Evolutionary conservation across 1,140 invertebrate species (phyloP).

Genomic region (Wasmannia auropunctata): DNA sequence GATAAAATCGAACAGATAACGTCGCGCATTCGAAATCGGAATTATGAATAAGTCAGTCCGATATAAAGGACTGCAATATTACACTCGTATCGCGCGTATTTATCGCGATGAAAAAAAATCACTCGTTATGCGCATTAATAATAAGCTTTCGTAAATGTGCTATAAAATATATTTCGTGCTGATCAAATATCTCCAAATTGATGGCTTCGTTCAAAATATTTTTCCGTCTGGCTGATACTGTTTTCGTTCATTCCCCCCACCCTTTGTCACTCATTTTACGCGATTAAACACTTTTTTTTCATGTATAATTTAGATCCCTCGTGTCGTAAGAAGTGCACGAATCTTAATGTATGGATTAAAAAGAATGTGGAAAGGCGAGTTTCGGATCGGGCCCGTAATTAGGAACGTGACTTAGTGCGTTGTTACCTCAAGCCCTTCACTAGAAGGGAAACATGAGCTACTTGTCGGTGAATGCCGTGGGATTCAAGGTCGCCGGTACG

Average conservation of each 20-base stretch:
- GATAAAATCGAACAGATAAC: conserved; percentile 4
- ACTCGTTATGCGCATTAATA: conserved; percentile 8
- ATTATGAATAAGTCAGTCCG: conserved; percentile 13
- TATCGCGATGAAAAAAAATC: neutral
- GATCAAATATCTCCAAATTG: neutral
- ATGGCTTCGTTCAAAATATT: neutral
- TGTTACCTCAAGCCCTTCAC: conserved; percentile 14
- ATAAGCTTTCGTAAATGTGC: neutral
- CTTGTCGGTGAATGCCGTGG: conserved; percentile 36
- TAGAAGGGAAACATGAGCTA: conserved; percentile 12
- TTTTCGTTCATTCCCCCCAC: neutral
- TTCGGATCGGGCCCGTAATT: neutral
- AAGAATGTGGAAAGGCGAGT: neutral
- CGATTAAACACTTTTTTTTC: neutral
- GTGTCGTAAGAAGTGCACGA: neutral
- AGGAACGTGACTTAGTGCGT: conserved; percentile 15
- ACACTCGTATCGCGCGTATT: neutral
- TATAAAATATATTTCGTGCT: neutral
- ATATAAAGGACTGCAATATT: neutral
- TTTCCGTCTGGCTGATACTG: neutral
- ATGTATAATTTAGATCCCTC: neutral
- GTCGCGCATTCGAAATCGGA: neutral
- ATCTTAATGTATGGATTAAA: neutral
- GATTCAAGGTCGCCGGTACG: conserved; percentile 45
- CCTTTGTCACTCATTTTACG: too few relatives aligned